A percentile compares a stretch with the other conserved stretches of the same genome.
These are phyloP conservation scores for Adela reaumurella DNA, from an alignment of 2,888 invertebrate species.

Conservation along the genomic window DNA sequence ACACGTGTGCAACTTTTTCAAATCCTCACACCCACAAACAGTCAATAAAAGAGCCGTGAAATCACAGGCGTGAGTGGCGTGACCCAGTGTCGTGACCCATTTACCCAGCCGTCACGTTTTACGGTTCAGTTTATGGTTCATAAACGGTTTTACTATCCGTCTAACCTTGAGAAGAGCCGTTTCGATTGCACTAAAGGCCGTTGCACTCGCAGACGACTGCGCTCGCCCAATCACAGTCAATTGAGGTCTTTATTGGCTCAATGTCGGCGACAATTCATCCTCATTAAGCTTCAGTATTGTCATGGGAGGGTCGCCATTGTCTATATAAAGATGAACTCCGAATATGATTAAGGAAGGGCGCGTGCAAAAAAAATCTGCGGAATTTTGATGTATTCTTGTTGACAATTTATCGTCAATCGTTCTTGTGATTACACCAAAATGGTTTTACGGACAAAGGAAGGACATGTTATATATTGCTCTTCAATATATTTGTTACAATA, in stretches of 20 bases:
- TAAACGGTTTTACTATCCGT: slow-evolving; percentile 54
- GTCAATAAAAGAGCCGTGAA: slow-evolving; percentile 30
- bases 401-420: no score
- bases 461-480: no score
- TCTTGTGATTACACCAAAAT: no score
- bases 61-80: slow-evolving; percentile 29
- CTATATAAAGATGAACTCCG: no score
- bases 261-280: background rate
- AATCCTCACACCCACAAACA: slow-evolving; percentile 15
- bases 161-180: slow-evolving; percentile 45
- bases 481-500: no score
- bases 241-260: background rate
- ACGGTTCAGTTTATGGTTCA: slow-evolving; percentile 51
- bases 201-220: slow-evolving; percentile 27
- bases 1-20: background rate
- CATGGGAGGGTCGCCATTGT: no score
- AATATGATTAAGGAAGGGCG: no score
- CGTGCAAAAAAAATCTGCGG: no score
- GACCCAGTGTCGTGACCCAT: slow-evolving; percentile 37
- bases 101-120: slow-evolving; percentile 12
- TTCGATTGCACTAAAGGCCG: slow-evolving; percentile 38
- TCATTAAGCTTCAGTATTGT: no score
- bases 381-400: no score
- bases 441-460: no score
- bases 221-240: background rate